Base-by-base conservation (phyloP, 2,797 vertebrate species). In the Rhinichthys osculus region DNA sequence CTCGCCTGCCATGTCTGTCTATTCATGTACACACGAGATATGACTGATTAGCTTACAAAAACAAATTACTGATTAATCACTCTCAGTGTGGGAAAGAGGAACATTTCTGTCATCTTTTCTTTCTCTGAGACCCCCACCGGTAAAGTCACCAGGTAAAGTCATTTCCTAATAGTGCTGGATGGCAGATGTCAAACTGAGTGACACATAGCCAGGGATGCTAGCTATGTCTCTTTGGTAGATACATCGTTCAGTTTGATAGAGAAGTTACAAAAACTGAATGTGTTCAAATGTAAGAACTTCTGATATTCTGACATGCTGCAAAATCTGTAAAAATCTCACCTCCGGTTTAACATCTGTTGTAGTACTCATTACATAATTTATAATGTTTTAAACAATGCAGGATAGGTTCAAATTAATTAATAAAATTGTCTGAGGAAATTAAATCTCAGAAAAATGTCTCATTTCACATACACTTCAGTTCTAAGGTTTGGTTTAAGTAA, bases 11-110 rank as follows among this genome's bases (percentile, higher is more conserved):
- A 97, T 96, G 96, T 95, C 95, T 94, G 94, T 93, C 89, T 92
- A 97, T 97, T 97, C 97, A 97, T 91, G 96, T 95, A 96, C 92
- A 76, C 69, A 94, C 92, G 92, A 93, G 94, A 89, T 74, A 92
- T 98, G 97, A 99, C 97, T 96, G 97, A 98, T 98, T 96, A 96
- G 96, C 94, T 94, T 95, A 92, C 90, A 90, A 92, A 93, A 83
- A 90, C 90, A 94, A 95, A 94, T 95, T 86, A 89, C 96, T 97
- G 97, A 98, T 98, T 97, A 97, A 98, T 99, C 95, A 90, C 91
- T 87, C 72, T 85, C 88, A 91, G 91, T 91, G 92, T 91, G 50
- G 92, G 89, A 93, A 2, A 92, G 89, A 90, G 92, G 93, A 92
- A 91, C 17, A 62, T 59, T 72, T 73, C 52, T 73, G 50, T 59